A percentile compares a stretch with the other conserved stretches of the same genome.
phyloP scores from a whole-genome alignment of 2,888 invertebrate species.

The Andrena marginata region DNA sequence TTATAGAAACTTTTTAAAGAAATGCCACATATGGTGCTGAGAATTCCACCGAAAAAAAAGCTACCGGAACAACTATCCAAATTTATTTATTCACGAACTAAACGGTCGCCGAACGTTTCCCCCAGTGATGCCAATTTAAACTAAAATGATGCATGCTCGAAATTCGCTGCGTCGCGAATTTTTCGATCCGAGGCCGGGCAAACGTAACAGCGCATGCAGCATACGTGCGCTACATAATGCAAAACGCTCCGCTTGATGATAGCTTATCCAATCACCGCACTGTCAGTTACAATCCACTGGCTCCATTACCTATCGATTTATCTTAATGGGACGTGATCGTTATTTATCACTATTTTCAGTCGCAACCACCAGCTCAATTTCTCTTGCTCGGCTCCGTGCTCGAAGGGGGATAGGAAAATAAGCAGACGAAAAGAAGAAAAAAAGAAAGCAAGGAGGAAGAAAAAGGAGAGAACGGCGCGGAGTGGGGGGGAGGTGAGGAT shows the following conservation, averaged over 20 bases:
- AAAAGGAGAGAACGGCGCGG: not conserved
- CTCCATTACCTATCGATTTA: conserved; percentile 82
- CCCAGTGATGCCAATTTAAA: not conserved
- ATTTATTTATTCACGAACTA: too few relatives aligned
- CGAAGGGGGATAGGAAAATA: conserved; percentile 45
- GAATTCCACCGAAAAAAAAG: too few relatives aligned
- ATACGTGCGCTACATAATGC: conserved; percentile 77
- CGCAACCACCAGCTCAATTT: conserved; percentile 74
- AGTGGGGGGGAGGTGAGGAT: conserved; percentile 3
- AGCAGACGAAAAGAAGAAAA: not conserved
- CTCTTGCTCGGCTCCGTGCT: conserved; percentile 60
- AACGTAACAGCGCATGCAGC: conserved; percentile 33
- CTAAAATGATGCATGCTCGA: not conserved
- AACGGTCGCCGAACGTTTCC: too few relatives aligned
- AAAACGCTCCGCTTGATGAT: conserved; percentile 76
- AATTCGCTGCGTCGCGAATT: conserved; percentile 45
- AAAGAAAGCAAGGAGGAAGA: conserved; percentile 1
- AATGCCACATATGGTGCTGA: too few relatives aligned
- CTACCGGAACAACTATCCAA: too few relatives aligned
- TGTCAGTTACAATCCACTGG: conserved; percentile 81
- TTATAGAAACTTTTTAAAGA: not conserved
- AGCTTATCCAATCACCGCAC: conserved; percentile 83
- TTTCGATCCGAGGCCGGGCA: conserved; percentile 47
- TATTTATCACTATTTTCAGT: conserved; percentile 83
- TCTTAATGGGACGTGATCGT: conserved; percentile 82